phyloP scores from a whole-genome alignment of 2,113 vertebrate species.

The Arenaria interpres region DNA sequence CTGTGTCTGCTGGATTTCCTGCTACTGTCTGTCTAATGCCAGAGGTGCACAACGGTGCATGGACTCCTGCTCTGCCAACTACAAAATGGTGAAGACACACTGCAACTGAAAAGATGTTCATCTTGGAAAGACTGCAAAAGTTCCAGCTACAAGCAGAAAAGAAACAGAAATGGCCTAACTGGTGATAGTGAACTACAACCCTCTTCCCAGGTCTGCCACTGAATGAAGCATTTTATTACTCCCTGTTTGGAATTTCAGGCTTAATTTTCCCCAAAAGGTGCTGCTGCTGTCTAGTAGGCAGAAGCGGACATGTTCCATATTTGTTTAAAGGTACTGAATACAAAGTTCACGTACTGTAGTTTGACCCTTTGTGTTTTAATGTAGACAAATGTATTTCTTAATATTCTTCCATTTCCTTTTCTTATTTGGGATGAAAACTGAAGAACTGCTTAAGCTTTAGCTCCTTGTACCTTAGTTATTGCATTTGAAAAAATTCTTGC shows the following conservation, averaged over 20 bases:
- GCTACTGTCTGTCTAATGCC: background rate
- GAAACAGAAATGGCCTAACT: background rate
- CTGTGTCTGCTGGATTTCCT: background rate
- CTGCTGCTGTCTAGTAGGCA: background rate
- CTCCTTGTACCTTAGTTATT: background rate
- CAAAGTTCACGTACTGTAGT: background rate
- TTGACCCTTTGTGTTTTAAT: background rate
- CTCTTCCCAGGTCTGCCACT: background rate
- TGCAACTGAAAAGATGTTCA: background rate
- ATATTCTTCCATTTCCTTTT: background rate
- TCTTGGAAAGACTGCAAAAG: background rate
- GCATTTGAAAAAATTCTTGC: background rate
- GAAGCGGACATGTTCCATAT: background rate
- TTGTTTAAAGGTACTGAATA: background rate
- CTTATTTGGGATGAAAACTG: background rate
- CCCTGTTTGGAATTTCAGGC: background rate
- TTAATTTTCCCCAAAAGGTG: background rate
- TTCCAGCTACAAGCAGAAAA: background rate
- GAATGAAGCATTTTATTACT: background rate
- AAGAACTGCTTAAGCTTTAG: background rate
- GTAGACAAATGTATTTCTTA: background rate
- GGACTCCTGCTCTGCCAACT: background rate
- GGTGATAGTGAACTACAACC: background rate
- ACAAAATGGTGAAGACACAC: background rate
- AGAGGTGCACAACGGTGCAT: accelerated